Conservation (phyloP, 2,888 invertebrate species). For the Temnothorax unifasciatus region DNA sequence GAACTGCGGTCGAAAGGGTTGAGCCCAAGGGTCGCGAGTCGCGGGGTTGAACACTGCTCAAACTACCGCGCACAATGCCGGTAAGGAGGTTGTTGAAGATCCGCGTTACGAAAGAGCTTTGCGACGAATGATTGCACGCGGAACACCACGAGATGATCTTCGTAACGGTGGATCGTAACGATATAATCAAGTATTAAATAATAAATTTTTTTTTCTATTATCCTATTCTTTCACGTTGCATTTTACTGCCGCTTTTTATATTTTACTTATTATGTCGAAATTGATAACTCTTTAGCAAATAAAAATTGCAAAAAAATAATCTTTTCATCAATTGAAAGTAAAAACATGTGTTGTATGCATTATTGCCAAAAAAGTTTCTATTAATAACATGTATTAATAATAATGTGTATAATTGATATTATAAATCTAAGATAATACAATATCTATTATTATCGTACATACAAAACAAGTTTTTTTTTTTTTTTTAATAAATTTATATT, state of each 20-base stretch:
- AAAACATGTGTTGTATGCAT: background rate
- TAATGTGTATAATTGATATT: background rate
- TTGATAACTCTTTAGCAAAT: background rate
- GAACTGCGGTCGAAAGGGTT: conserved; percentile 78
- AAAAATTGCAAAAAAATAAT: background rate
- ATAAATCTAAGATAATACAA: background rate
- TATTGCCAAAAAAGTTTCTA: background rate
- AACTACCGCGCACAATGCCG: conserved; percentile 70
- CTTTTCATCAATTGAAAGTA: background rate
- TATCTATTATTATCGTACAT: background rate
- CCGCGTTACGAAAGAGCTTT: conserved; percentile 52
- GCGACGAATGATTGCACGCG: conserved; percentile 60
- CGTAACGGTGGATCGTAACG: conserved; percentile 57
- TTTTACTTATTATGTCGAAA: too few species aligned
- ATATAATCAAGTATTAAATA: conserved; percentile 11
- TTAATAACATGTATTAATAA: background rate
- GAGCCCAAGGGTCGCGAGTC: conserved; percentile 74
- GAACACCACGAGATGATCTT: conserved; percentile 38
- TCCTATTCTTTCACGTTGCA: background rate
- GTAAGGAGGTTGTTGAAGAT: conserved; percentile 62
- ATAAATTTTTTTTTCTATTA: conserved; percentile 14
- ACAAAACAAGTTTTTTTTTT: background rate
- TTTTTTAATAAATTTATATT: background rate
- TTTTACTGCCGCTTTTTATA: background rate
- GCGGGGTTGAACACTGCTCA: conserved; percentile 77